Evolutionary conservation across 2,888 invertebrate species (phyloP), one percentile per base, ranked within the genome.

Genomic region (Lithophane leautieri): DNA sequence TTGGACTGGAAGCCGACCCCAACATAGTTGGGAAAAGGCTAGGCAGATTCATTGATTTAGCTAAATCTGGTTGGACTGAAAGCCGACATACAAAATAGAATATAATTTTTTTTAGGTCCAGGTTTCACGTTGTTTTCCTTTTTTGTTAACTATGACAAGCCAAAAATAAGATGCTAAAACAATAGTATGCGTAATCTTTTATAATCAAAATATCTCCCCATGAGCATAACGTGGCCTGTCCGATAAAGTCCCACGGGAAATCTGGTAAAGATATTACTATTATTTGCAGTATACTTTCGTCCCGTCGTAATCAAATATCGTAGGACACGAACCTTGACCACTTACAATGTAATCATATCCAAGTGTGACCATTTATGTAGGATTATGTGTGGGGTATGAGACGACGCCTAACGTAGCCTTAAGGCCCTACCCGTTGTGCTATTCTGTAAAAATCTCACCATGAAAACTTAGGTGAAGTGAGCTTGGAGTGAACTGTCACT

Each of bases 281-380:
- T 44, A 61, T 52, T 52, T 14, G 50, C n/a, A 11, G n/a, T 28
- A 63, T 2, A n/a, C 52, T 54, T 76, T 40, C 14, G 52, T 19
- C 19, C 40, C 11, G 47, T 76, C 40, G 77, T 77, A 62, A 76
- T 77, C 68, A 77, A 61, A 77, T 77, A 47, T 40, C 25, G 34
- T 22, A 22, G 8, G 25, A 34, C 44, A 60, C 22, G 16, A 76
- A 76, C 60, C 34, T 76, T 61, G 77, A 28, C 34, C 52, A 25
- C 34, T 40, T 74, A 34, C 28, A 65, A 16, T 61, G 76, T 76
- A 76, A 76, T 76, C 34, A 40, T 67, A 61, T 76, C 34, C 22
- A 44, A 44, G 22, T 44, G 68, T 40, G 1, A 25, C 52, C 25
- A 40, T 67, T 44, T 68, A 61, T n/a, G 67, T 25, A 16, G 9